Base-by-base conservation (phyloP, 1,140 invertebrate genomes). In the Bemisia tabaci region DNA sequence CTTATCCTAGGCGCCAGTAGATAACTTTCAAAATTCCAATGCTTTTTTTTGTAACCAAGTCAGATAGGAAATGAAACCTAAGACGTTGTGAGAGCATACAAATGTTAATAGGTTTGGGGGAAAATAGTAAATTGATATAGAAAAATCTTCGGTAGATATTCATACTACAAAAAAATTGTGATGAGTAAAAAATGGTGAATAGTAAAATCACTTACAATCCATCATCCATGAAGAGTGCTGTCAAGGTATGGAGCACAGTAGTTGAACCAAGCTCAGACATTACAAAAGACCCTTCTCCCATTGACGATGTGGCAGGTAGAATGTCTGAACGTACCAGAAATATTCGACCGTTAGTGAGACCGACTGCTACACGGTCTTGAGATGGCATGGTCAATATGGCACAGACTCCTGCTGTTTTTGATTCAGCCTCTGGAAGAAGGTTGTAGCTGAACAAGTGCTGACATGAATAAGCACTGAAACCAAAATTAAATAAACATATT, bases 211-310 rank as follows among this genome's bases (percentile, higher is more conserved):
- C n/a, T n/a, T n/a, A 48, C 33, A 48, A 17, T 48, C 33, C 33
- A 17, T 48, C 33, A 9, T 17, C 33, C 17, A 9, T 48, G 60
- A 77, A 77, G 24, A 81, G 74, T 11, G 81, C 78, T 70, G 82
- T 81, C 62, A 85, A 77, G 48, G 82, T 82, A 70, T 85, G 81
- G 26, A 89, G 76, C 59, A 81, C 79, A 22, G 81, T 81, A 24
- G 82, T 85, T 1, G 84, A 82, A 62, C 87, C 87, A 17, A 91
- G 80, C 78, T 91, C 89, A 1, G 87, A 88, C 74, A 90, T 81
- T 39, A 90, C 85, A 77, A 90, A 90, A 33, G 82, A 84, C 24
- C 86, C 86, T 75, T 87, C 85, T 26, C 82, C 84, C 70, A 83
- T 81, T 24, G 80, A 86, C 69, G 79, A 82, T 66, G 79, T 84